Evolutionary conservation across 2,113 vertebrate genomes (phyloP), one percentile per base, ranked within the genome.

Genomic region (Atlantisia rogersi): DNA sequence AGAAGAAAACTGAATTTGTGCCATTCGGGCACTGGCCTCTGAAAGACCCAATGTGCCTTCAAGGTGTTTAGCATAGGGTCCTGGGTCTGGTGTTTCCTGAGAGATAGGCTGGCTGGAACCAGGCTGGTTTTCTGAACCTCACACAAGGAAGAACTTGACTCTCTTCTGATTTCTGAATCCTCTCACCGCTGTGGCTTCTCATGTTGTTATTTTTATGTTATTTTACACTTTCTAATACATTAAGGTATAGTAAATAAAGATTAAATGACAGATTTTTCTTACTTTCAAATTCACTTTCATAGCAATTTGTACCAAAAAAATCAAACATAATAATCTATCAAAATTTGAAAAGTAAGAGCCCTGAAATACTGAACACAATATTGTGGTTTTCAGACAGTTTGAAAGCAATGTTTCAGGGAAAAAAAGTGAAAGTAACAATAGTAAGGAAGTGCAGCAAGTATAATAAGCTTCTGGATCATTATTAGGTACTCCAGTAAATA

Each of bases 141-240:
- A 17, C 19, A 10, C 1, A 0, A 58, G 53, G n/a, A 19, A 50
- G 15, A 5, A 8, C 20, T 83, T 29, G 1, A 1, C 3, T 29
- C 20, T 15, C 7, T 64, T 42, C 26, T 44, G 42, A 12, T 42
- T 60, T 56, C 46, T 69, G 13, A 69, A 31, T 53, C 8, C 62
- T 24, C 21, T 64, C 37, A 63, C 29, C 20, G 4, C 6, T 44
- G 9, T 2, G 6, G 3, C 15, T 83, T 62, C 11, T 44, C 17
- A 6, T 7, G 20, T 9, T 28, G 40, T 15, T 82, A 42, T 60
- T 82, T 55, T 32, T 15, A 56, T 24, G 12, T 24, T 67, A 35
- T 44, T 26, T 35, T 42, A 28, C 10, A 37, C 21, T 63, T 78
- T 32, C 39, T 37, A 67, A 55, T 64, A 15, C 11, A n/a, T 70